These are phyloP conservation scores for Heliconius ethilla DNA, from an alignment of 2,888 invertebrate genomes.

Conservation along the genomic window DNA sequence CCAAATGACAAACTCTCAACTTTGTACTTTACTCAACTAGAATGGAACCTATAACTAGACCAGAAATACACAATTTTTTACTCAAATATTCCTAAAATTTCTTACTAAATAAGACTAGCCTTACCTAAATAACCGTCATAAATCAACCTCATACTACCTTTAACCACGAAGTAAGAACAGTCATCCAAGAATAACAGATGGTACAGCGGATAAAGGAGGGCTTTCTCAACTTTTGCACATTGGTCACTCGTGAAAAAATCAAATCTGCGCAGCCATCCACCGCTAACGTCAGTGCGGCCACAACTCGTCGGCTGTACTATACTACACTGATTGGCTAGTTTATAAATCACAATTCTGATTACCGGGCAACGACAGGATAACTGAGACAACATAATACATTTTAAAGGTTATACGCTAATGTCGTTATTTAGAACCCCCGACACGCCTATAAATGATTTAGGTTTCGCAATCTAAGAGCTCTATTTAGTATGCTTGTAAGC, in stretches of 20 bases:
- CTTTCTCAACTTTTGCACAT: not conserved
- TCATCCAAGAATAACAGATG: not conserved
- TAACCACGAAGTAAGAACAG: not conserved
- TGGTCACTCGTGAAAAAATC: not conserved
- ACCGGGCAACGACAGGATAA: slow-evolving; percentile 32
- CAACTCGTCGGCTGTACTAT: not conserved
- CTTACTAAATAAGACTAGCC: too few relatives aligned
- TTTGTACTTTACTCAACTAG: too few relatives aligned
- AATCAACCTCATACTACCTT: too few relatives aligned
- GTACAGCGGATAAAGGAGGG: too few relatives aligned
- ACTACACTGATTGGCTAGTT: slow-evolving; percentile 13
- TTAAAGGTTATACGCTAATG: slow-evolving; percentile 37
- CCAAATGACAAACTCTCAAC: too few relatives aligned
- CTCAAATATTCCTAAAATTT: too few relatives aligned
- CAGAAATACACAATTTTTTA: too few relatives aligned
- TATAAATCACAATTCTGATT: slow-evolving; percentile 23
- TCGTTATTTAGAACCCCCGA: slow-evolving; percentile 35
- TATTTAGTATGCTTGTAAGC: slow-evolving; percentile 7
- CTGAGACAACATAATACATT: slow-evolving; percentile 36
- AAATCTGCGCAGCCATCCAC: too few relatives aligned
- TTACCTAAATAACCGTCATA: too few relatives aligned
- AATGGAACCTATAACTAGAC: too few relatives aligned
- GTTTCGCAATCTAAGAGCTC: slow-evolving; percentile 9
- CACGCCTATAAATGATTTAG: slow-evolving; percentile 22
- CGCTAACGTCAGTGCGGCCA: not conserved